Evolutionary conservation across 2,797 vertebrate species (phyloP).

Genomic region (Rhincodon typus): DNA sequence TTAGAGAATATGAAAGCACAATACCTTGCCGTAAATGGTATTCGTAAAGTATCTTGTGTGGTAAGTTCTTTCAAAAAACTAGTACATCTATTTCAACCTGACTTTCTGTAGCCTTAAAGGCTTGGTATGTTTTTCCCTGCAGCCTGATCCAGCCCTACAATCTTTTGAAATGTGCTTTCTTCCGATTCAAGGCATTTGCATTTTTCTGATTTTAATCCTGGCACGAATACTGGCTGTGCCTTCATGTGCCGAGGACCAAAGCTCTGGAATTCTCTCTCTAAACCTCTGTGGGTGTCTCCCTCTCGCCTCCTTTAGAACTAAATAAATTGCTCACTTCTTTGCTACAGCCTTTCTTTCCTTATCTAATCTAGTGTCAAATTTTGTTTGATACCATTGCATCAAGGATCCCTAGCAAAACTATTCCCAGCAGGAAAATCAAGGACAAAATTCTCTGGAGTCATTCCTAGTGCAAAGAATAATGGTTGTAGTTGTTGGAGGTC

Average conservation of each 20-base stretch:
- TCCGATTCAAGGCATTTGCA: background rate
- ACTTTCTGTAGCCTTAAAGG: background rate
- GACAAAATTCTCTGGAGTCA: too few species aligned
- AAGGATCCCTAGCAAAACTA: too few species aligned
- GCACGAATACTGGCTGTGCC: background rate
- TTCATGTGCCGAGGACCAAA: background rate
- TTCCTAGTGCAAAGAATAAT: too few species aligned
- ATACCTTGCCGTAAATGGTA: conserved; percentile 87
- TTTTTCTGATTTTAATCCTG: background rate
- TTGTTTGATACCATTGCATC: background rate
- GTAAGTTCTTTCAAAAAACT: conserved; percentile 56
- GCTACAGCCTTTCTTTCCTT: too few species aligned
- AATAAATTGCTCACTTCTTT: too few species aligned
- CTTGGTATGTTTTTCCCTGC: background rate
- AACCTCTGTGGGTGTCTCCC: background rate
- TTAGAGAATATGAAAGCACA: conserved; percentile 96
- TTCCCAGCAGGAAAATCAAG: too few species aligned
- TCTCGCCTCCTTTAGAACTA: background rate
- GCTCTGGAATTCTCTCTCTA: background rate
- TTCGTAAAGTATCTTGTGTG: conserved; percentile 93
- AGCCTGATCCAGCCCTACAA: background rate
- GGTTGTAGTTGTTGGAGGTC: too few species aligned
- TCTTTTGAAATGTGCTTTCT: background rate
- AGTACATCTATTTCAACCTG: background rate
- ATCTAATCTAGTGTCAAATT: background rate